Evolutionary conservation across 2,888 invertebrate genomes (phyloP), one percentile per base, ranked within the genome.

Genomic region (Lysandra coridon): DNA sequence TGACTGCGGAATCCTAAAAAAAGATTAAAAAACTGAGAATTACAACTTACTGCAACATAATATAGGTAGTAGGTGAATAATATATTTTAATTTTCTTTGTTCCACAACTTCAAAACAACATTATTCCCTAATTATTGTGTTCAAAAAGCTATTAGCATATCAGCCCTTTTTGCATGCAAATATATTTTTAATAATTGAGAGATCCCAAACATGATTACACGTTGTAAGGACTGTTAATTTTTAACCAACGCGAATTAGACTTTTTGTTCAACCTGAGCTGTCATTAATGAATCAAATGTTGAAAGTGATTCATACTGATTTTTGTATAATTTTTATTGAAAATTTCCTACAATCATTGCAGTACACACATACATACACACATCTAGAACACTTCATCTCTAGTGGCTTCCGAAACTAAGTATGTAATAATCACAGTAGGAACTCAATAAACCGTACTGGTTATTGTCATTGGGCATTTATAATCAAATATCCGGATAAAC

Each of bases 191-290:
- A 74, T 74, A 74, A 74, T 69, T 69, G 69, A 69, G 44, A 44
- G n/a, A 74, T 74, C 74, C 74, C 74, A 74, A n/a, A 53, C 76
- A 12, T 33, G 53, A 76, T 76, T 53, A 33, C 30, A 76, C 17
- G 76, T 76, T 76, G 76, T 76, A 76, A 76, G 33, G 53, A 33
- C 57, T 49, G 44, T 49, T 49, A 76, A 76, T 30, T 53, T 76
- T 0, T 53, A 57, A 76, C 30, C 57, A 57, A 53, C 76, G 37
- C 33, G 57, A 76, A 76, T 76, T 76, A 57, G 33, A 57, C 4
- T 76, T 53, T 76, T 76, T 76, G 57, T 76, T 74, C 44, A 44
- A 7, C 33, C n/a, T 30, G 57, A 53, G 76, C 76, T 57, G 57
- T 57, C 12, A 75, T 74, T 74, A 74, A 23, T 44, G 44, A 62